A percentile compares a stretch with the other conserved stretches of the same genome.
Conservation (phyloP, 2,113 vertebrate genomes). For the Baryphthengus martii region DNA sequence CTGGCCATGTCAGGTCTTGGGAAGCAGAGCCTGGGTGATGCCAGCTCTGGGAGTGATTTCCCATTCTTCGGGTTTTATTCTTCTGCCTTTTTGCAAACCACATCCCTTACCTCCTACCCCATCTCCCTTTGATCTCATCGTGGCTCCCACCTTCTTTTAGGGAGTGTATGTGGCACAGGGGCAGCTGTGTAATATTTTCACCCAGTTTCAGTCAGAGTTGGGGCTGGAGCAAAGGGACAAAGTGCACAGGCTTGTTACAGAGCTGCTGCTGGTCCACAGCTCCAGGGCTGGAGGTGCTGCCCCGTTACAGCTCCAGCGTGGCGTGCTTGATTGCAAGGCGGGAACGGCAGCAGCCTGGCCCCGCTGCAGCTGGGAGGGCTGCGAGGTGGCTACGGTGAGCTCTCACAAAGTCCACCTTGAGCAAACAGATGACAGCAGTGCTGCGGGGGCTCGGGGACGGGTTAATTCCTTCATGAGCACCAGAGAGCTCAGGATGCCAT, state of each 20-base stretch:
- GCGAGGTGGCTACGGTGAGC: fast-evolving
- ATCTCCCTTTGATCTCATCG: background rate
- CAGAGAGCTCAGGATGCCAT: background rate
- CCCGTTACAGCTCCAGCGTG: fast-evolving
- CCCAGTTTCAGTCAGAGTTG: background rate
- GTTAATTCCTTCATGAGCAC: fast-evolving
- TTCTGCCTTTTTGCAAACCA: background rate
- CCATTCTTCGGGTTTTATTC: background rate
- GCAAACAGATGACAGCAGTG: background rate
- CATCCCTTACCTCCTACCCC: background rate
- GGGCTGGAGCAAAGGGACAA: background rate
- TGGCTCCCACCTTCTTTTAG: background rate
- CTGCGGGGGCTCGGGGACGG: background rate
- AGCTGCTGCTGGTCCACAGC: fast-evolving
- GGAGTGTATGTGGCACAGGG: background rate
- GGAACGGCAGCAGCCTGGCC: background rate
- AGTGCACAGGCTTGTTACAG: background rate
- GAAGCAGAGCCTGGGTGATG: background rate
- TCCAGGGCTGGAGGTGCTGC: fast-evolving
- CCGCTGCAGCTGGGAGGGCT: background rate
- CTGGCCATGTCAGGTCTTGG: background rate
- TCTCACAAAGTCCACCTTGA: background rate
- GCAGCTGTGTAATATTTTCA: background rate
- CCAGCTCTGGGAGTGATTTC: background rate
- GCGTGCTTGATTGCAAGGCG: background rate